These are phyloP conservation scores for Myopa testacea DNA, from an alignment of 2,888 invertebrate species.

Conservation along the genomic window DNA sequence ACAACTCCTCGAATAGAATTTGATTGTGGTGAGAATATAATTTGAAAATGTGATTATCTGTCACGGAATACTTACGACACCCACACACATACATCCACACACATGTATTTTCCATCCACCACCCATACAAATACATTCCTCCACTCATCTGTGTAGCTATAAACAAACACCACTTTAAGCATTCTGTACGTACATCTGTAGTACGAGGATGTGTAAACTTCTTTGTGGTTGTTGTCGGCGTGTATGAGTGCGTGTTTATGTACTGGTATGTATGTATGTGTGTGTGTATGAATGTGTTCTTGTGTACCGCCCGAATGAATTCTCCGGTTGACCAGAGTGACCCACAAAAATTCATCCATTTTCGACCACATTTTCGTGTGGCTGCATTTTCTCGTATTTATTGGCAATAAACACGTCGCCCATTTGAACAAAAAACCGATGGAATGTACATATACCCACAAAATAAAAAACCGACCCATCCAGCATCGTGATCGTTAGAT, in stretches of 20 bases:
- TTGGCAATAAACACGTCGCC: slow-evolving; percentile 21
- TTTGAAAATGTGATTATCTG: slow-evolving; percentile 15
- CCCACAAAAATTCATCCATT: slow-evolving; percentile 13
- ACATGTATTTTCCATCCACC: not conserved
- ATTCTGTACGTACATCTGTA: not conserved
- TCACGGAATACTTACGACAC: slow-evolving; percentile 3
- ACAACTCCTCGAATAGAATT: not conserved
- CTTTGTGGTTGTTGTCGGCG: slow-evolving; percentile 7
- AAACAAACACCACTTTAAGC: not conserved
- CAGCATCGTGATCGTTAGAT: too few relatives aligned
- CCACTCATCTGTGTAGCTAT: too few relatives aligned
- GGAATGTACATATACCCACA: too few relatives aligned
- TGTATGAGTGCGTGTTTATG: slow-evolving; percentile 25
- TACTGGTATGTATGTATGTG: slow-evolving; percentile 24
- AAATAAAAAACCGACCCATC: too few relatives aligned
- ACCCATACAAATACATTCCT: too few relatives aligned
- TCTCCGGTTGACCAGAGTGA: slow-evolving; percentile 32
- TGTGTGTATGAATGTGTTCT: slow-evolving; percentile 31
- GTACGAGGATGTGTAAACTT: not conserved
- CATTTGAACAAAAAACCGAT: not conserved
- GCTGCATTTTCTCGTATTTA: slow-evolving; percentile 5
- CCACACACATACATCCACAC: not conserved
- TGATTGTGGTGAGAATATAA: slow-evolving; percentile 18
- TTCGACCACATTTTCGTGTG: slow-evolving; percentile 16
- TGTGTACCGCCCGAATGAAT: slow-evolving; percentile 5